A percentile compares a stretch with the other conserved stretches of the same genome.
These are phyloP conservation scores for Gorsachius goisagi DNA, from an alignment of 2,113 vertebrate species.

Conservation along the genomic window DNA sequence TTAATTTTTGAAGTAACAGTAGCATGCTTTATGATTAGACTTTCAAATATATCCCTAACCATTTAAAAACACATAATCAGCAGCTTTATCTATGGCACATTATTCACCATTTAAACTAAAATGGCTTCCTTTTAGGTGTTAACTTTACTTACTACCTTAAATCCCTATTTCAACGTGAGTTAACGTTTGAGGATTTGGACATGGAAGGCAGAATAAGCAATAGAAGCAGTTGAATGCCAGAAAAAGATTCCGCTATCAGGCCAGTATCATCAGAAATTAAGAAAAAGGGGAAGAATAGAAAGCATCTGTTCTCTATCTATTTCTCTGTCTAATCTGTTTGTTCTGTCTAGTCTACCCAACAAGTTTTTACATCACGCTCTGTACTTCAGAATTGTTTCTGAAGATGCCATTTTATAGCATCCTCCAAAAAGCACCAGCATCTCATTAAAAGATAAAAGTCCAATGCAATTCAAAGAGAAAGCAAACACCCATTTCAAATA, in stretches of 20 bases:
- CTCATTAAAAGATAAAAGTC: slow-evolving; percentile 60
- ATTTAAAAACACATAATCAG: slow-evolving; percentile 21
- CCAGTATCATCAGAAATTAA: slow-evolving; percentile 8
- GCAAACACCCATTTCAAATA: not conserved
- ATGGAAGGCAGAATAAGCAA: not conserved
- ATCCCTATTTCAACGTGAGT: slow-evolving; percentile 1
- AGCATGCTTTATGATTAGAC: not conserved
- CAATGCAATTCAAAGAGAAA: slow-evolving; percentile 44
- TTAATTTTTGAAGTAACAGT: not conserved
- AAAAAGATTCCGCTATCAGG: slow-evolving; percentile 13
- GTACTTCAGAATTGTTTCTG: slow-evolving; percentile 44
- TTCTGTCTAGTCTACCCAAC: not conserved
- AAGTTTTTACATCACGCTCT: not conserved
- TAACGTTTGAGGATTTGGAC: not conserved
- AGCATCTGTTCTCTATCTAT: not conserved
- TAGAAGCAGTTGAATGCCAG: not conserved
- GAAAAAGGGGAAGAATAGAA: not conserved
- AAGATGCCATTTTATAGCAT: slow-evolving; percentile 1
- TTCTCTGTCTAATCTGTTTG: slow-evolving; percentile 17
- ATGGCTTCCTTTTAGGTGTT: not conserved
- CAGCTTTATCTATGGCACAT: not conserved
- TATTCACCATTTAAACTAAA: slow-evolving; percentile 8
- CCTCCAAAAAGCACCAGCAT: slow-evolving; percentile 22
- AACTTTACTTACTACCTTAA: slow-evolving; percentile 21
- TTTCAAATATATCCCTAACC: not conserved